These are phyloP conservation scores for Rhabditoides inermis DNA, from an alignment of 2,888 invertebrate genomes.

Conservation along the genomic window DNA sequence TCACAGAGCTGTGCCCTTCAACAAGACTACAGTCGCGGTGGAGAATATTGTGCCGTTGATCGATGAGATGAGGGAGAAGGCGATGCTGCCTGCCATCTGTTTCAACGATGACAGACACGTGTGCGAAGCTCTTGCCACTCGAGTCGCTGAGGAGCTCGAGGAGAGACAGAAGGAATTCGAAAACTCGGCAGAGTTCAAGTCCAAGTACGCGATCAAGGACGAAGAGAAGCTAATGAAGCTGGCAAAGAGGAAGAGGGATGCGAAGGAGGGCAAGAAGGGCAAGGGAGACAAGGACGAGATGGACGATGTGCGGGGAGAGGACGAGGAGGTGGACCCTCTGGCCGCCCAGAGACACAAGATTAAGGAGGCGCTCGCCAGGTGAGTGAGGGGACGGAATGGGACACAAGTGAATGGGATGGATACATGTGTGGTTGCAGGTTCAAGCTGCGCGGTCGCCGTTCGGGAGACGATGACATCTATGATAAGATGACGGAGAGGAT, in stretches of 20 bases:
- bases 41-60: slow-evolving; percentile 42
- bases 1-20: slow-evolving; percentile 28
- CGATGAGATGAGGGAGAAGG: slow-evolving; percentile 37
- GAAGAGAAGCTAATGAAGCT: slow-evolving; percentile 45
- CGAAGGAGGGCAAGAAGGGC: slow-evolving; percentile 15
- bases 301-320: slow-evolving; percentile 23
- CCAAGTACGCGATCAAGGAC: slow-evolving; percentile 42
- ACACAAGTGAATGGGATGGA: not conserved
- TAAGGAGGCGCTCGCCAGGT: slow-evolving; percentile 38
- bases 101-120: slow-evolving; percentile 49
- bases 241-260: slow-evolving; percentile 46
- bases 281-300: slow-evolving; percentile 14
- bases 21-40: slow-evolving; percentile 36
- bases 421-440: slow-evolving; percentile 18
- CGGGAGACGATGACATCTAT: slow-evolving; percentile 39
- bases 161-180: slow-evolving; percentile 21
- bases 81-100: slow-evolving; percentile 46
- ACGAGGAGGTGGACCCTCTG: slow-evolving; percentile 35
- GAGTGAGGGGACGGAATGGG: no score
- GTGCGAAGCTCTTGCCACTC: slow-evolving; percentile 38
- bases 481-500: slow-evolving; percentile 38
- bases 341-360: slow-evolving; percentile 36
- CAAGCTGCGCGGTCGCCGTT: slow-evolving; percentile 34
- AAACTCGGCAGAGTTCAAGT: slow-evolving; percentile 42
- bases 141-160: slow-evolving; percentile 30